A percentile compares a stretch with the other conserved stretches of the same genome.
Evolutionary conservation across 1,140 invertebrate species (phyloP).

Genomic region (Rhysida immarginata): DNA sequence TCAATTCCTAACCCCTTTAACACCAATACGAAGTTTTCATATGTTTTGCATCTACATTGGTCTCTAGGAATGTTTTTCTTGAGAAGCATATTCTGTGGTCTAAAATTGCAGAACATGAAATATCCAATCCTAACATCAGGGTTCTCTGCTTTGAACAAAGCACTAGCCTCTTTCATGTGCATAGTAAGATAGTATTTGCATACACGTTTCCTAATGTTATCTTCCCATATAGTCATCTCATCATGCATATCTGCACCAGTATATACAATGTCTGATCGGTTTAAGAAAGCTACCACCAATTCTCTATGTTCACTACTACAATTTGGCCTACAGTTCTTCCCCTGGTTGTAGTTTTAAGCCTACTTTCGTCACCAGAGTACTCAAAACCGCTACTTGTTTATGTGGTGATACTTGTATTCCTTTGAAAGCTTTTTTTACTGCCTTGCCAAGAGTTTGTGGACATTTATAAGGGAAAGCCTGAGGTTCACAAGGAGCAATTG

Average conservation of each 20-base stretch:
- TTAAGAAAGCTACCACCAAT: not conserved
- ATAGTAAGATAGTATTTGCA: not conserved
- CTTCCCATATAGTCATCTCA: not conserved
- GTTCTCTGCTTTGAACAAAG: not conserved
- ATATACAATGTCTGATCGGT: not conserved
- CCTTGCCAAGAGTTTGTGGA: not conserved
- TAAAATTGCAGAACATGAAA: not conserved
- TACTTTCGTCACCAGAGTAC: not conserved
- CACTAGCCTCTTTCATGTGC: not conserved
- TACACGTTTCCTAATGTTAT: not conserved
- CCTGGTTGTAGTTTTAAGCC: not conserved
- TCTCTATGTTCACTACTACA: not conserved
- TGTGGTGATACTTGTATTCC: not conserved
- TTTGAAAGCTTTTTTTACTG: not conserved
- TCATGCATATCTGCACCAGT: not conserved
- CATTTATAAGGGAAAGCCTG: not conserved
- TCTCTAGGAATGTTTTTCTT: not conserved
- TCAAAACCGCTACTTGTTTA: not conserved
- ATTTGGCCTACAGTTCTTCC: not conserved
- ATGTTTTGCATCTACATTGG: not conserved
- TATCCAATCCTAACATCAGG: not conserved
- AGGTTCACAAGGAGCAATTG: not conserved
- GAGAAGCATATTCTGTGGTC: not conserved
- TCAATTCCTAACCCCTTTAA: not conserved
- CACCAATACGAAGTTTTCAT: not conserved